A percentile compares a stretch with the other conserved stretches of the same genome.
phyloP scores from a whole-genome alignment of 1,140 invertebrate genomes.

The Phenacoccus solenopsis region DNA sequence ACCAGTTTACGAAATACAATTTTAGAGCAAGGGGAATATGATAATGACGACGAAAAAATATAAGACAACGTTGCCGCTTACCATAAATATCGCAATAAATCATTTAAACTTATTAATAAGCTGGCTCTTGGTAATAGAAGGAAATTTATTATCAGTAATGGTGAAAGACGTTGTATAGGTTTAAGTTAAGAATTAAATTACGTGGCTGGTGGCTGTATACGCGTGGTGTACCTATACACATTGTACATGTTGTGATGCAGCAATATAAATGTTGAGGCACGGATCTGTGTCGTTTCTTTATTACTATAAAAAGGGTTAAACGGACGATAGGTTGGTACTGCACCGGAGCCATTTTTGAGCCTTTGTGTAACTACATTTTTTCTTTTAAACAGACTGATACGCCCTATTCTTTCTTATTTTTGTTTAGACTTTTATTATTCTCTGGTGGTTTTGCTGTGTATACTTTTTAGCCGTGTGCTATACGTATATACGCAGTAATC shows the following conservation, averaged over 20 bases:
- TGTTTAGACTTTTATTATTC: slow-evolving; percentile 3
- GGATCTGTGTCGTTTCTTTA: not conserved
- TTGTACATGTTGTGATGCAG: not conserved
- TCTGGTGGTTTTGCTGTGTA: not conserved
- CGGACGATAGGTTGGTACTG: not conserved
- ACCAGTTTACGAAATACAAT: too few relatives aligned
- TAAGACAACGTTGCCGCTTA: too few relatives aligned
- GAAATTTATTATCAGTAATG: not conserved
- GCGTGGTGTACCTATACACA: too few relatives aligned
- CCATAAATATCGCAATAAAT: too few relatives aligned
- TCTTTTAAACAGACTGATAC: not conserved
- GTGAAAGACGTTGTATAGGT: not conserved
- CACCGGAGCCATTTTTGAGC: not conserved
- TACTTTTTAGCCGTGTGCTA: not conserved
- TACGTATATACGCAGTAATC: too few relatives aligned
- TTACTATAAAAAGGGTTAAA: not conserved
- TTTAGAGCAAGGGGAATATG: too few relatives aligned
- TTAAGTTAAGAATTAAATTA: not conserved
- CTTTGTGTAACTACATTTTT: slow-evolving; percentile 3
- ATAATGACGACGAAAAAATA: too few relatives aligned
- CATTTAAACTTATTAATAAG: too few relatives aligned
- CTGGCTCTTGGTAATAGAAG: not conserved
- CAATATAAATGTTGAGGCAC: not conserved
- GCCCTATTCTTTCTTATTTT: slow-evolving; percentile 2
- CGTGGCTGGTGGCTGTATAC: too few relatives aligned